These are phyloP conservation scores for Neomonachus schauinslandi DNA, from an alignment of 2,113 vertebrate genomes.

Conservation along the genomic window DNA sequence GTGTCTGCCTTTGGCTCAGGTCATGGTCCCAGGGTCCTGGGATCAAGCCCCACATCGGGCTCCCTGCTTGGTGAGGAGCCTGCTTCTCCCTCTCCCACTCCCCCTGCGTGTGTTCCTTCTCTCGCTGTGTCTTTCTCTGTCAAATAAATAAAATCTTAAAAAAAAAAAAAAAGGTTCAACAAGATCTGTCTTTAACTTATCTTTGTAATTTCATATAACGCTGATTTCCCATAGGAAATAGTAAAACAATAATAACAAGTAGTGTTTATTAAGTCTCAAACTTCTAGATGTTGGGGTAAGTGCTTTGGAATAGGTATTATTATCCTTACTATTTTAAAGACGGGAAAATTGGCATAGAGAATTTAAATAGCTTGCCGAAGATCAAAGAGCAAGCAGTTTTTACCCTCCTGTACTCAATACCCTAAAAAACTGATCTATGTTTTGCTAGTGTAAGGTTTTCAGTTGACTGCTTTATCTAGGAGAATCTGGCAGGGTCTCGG, in stretches of 20 bases:
- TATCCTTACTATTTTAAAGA: background rate
- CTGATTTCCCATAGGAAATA: constrained; percentile 3
- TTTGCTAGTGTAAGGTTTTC: background rate
- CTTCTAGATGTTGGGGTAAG: background rate
- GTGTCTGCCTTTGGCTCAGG: too few species aligned
- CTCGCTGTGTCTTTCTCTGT: too few species aligned
- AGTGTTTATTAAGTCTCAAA: constrained; percentile 1
- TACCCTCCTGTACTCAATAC: background rate
- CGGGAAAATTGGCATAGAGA: background rate
- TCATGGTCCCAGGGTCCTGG: too few species aligned
- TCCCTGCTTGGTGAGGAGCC: too few species aligned
- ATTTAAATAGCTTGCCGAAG: background rate
- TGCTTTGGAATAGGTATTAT: background rate
- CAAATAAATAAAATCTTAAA: too few species aligned
- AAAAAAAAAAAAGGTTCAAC: background rate
- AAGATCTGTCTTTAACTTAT: background rate
- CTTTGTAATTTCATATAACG: constrained; percentile 12
- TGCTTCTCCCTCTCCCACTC: too few species aligned
- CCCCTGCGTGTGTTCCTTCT: too few species aligned
- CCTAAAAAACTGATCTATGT: background rate
- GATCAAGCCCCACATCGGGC: too few species aligned
- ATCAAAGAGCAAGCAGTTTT: background rate
- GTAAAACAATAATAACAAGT: background rate
- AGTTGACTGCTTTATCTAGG: background rate
- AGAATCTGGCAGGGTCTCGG: background rate